Percentiles rank a stretch among this genome's conserved stretches.
Conservation (phyloP, 1,140 invertebrate genomes). For the Anthonomus grandis region DNA sequence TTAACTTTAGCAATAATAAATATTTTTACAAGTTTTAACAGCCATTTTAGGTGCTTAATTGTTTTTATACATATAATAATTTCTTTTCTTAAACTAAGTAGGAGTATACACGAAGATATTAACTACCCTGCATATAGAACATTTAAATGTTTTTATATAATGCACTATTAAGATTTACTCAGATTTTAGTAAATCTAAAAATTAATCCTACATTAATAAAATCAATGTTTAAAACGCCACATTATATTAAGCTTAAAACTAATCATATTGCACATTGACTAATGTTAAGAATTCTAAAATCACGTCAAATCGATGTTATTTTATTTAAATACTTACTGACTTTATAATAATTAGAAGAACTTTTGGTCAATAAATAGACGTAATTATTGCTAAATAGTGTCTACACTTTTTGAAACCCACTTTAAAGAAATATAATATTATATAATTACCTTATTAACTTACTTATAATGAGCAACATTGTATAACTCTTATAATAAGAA, state of each 20-base stretch:
- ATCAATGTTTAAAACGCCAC: too few relatives aligned
- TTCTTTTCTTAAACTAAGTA: too few relatives aligned
- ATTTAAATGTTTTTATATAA: too few relatives aligned
- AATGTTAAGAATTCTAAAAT: conserved; percentile 5
- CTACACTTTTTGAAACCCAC: neutral
- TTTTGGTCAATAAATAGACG: conserved; percentile 13
- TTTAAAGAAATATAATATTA: too few relatives aligned
- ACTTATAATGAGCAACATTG: neutral
- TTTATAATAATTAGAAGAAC: neutral
- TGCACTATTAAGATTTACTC: too few relatives aligned
- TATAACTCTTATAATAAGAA: conserved; percentile 2
- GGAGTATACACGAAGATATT: too few relatives aligned
- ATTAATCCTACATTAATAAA: too few relatives aligned
- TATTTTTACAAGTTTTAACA: conserved; percentile 22
- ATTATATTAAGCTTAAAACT: neutral
- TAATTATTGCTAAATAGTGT: conserved; percentile 5
- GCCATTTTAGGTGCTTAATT: conserved; percentile 22
- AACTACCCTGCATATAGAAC: too few relatives aligned
- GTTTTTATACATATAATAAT: conserved; percentile 16
- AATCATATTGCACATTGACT: neutral
- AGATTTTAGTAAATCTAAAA: too few relatives aligned
- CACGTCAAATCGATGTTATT: conserved; percentile 12
- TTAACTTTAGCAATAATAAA: neutral
- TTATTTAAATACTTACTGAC: neutral
- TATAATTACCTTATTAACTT: neutral